Evolutionary conservation across 2,888 invertebrate species (phyloP).

Genomic region (Belgica antarctica): DNA sequence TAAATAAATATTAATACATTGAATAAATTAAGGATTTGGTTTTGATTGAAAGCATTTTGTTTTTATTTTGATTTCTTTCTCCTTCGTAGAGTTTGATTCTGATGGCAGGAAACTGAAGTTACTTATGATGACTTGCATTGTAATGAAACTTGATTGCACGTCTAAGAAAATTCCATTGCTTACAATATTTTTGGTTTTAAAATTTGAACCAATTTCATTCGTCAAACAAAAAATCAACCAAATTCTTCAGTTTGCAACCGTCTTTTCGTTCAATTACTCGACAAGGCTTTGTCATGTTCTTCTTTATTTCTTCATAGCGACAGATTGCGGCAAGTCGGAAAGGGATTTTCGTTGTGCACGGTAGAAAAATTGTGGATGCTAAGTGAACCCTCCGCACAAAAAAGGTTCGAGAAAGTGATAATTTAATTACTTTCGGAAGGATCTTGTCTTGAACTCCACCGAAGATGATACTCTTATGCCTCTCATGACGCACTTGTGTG

Average conservation of each 20-base stretch:
- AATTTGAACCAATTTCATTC: background rate
- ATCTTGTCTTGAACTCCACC: slow-evolving; percentile 27
- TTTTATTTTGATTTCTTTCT: slow-evolving; percentile 22
- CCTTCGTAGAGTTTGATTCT: too few relatives aligned
- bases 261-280: slow-evolving; percentile 8
- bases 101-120: too few relatives aligned
- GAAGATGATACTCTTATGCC: slow-evolving; percentile 9
- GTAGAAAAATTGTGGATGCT: slow-evolving; percentile 22
- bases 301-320: background rate
- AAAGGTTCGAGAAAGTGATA: slow-evolving; percentile 39
- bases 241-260: too few relatives aligned
- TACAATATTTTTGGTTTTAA: too few relatives aligned
- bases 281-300: slow-evolving; percentile 1
- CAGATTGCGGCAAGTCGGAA: background rate
- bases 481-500: background rate
- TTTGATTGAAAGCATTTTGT: slow-evolving; percentile 34
- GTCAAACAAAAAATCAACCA: too few relatives aligned
- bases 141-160: too few relatives aligned
- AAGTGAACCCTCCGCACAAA: slow-evolving; percentile 26
- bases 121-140: too few relatives aligned
- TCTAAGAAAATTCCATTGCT: too few relatives aligned
- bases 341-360: background rate
- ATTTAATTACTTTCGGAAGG: slow-evolving; percentile 36
- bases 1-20: slow-evolving; percentile 24
- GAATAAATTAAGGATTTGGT: slow-evolving; percentile 27